phyloP scores from a whole-genome alignment of 2,888 invertebrate genomes.

The Sarcophaga subvicina region DNA sequence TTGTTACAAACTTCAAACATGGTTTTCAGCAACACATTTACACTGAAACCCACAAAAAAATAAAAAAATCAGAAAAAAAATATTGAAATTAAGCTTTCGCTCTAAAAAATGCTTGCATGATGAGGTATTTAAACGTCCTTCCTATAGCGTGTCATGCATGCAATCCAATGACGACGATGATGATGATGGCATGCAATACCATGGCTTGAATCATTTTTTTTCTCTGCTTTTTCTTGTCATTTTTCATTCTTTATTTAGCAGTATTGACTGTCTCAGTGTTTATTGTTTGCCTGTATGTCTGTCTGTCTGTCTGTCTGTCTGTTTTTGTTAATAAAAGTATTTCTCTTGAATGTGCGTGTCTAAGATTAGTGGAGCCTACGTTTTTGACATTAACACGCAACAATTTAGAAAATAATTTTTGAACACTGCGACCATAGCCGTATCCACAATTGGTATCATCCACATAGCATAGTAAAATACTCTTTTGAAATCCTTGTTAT shows the following conservation, averaged over 20 bases:
- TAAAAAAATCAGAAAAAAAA: not conserved
- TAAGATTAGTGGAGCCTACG: constrained; percentile 63
- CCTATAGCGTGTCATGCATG: constrained; percentile 35
- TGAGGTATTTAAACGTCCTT: constrained; percentile 9
- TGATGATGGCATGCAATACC: constrained; percentile 60
- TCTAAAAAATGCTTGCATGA: constrained; percentile 60
- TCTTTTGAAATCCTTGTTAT: constrained; percentile 47
- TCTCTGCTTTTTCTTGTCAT: not conserved
- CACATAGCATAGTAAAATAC: not conserved
- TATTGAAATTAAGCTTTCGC: constrained; percentile 44
- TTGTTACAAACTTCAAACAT: constrained; percentile 65
- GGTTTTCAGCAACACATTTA: constrained; percentile 22
- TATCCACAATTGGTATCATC: constrained; percentile 25
- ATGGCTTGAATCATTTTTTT: not conserved
- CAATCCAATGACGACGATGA: not conserved
- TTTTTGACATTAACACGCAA: constrained; percentile 67
- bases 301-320: constrained; percentile 20
- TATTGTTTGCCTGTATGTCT: not conserved
- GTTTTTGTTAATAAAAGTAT: not conserved
- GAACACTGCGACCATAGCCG: constrained; percentile 11
- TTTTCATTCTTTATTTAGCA: not conserved
- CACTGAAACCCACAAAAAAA: not conserved
- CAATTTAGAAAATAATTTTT: constrained; percentile 64
- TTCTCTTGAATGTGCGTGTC: constrained; percentile 60
- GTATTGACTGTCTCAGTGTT: not conserved